These are phyloP conservation scores for Saguinus imperator DNA, from an alignment of 2,113 vertebrate species.

Conservation along the genomic window DNA sequence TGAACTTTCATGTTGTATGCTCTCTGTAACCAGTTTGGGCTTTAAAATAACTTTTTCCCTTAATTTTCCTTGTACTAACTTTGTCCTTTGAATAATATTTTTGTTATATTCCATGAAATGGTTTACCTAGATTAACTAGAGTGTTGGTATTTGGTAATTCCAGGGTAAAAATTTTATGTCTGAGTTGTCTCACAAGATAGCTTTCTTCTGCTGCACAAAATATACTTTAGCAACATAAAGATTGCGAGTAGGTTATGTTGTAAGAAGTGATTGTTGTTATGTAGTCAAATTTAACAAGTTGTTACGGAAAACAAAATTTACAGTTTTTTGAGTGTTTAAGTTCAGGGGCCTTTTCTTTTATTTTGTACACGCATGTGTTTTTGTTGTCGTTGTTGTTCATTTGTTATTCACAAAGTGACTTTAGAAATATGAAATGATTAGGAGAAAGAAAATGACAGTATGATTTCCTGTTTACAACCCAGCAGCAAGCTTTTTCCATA, in stretches of 20 bases:
- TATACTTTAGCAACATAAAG: constrained; percentile 42
- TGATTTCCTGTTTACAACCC: constrained; percentile 75
- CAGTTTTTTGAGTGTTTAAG: not conserved
- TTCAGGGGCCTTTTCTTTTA: constrained; percentile 47
- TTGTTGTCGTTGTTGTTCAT: constrained; percentile 48
- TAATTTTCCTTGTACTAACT: constrained; percentile 60
- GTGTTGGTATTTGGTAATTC: constrained; percentile 23
- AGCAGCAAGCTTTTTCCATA: constrained; percentile 40
- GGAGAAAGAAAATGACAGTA: constrained; percentile 71
- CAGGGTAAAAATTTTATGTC: constrained; percentile 55
- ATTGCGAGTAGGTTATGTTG: constrained; percentile 11
- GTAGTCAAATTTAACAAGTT: constrained; percentile 19
- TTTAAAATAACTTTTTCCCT: not conserved
- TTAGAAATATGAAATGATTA: constrained; percentile 77
- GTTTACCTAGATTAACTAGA: constrained; percentile 66
- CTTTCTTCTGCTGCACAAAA: constrained; percentile 57
- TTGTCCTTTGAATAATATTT: constrained; percentile 38
- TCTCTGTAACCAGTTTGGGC: not conserved
- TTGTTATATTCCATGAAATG: constrained; percentile 46
- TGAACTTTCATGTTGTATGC: not conserved
- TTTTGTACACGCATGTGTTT: not conserved
- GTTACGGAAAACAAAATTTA: constrained; percentile 5
- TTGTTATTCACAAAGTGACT: constrained; percentile 68
- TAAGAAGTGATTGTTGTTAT: constrained; percentile 34
- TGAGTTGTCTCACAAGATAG: constrained; percentile 49